Percentiles rank a stretch among this genome's conserved stretches.
These are phyloP conservation scores for Mormyrus hasselquistii DNA, from an alignment of 2,797 vertebrate genomes.

Conservation along the genomic window DNA sequence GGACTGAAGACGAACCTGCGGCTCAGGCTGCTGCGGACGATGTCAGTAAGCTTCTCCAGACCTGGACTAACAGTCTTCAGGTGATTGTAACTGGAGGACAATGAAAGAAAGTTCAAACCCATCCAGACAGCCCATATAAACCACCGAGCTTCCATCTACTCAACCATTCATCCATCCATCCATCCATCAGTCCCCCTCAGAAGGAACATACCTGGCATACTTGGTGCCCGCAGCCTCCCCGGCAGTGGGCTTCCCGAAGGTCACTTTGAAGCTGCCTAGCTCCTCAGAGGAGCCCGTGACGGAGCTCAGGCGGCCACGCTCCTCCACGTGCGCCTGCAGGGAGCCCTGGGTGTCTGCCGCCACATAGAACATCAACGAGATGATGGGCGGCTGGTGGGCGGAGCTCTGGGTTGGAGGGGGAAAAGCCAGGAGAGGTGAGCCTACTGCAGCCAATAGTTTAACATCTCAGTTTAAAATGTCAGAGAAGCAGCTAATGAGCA, in stretches of 20 bases:
- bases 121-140: not conserved
- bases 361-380: constrained; percentile 88
- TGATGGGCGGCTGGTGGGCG: constrained; percentile 52
- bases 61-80: constrained; percentile 71
- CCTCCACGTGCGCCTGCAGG: constrained; percentile 65
- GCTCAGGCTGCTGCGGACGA: constrained; percentile 75
- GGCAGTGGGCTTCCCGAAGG: constrained; percentile 68
- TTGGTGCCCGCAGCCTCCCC: constrained; percentile 57
- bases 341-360: constrained; percentile 79
- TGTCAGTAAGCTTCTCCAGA: constrained; percentile 78
- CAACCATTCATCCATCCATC: not conserved
- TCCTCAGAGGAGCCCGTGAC: constrained; percentile 77
- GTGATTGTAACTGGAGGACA: constrained; percentile 72
- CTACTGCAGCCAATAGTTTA: not conserved
- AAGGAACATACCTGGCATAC: constrained; percentile 70
- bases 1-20: constrained; percentile 68
- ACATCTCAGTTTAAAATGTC: not conserved
- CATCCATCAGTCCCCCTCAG: not conserved
- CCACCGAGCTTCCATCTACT: not conserved
- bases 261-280: constrained; percentile 81
- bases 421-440: not conserved
- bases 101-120: not conserved
- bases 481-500: not conserved
- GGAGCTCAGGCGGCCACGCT: constrained; percentile 64
- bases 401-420: constrained; percentile 47